phyloP scores from a whole-genome alignment of 2,113 vertebrate genomes.

The Scomber scombrus region DNA sequence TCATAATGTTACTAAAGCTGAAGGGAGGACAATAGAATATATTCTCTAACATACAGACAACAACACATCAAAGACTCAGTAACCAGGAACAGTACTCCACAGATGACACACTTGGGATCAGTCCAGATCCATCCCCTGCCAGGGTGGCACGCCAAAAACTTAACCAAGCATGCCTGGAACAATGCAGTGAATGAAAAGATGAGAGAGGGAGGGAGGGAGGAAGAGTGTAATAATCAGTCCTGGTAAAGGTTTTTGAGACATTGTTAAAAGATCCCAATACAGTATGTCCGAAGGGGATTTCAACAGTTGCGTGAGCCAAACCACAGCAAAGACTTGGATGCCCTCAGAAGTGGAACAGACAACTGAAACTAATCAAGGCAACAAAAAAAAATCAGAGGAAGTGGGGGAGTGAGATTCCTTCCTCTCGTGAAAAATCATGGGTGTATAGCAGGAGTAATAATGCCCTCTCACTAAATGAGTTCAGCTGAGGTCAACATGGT shows the following conservation, averaged over 20 bases:
- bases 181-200: slow-evolving; percentile 36
- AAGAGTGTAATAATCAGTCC: slow-evolving; percentile 16
- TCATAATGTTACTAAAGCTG: not conserved
- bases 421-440: not conserved
- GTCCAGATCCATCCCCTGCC: slow-evolving; percentile 34
- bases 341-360: slow-evolving; percentile 50
- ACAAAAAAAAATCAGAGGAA: slow-evolving; percentile 41
- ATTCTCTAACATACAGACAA: not conserved
- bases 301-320: slow-evolving; percentile 30
- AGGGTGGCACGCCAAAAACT: slow-evolving; percentile 33
- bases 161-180: slow-evolving; percentile 26
- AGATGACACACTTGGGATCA: slow-evolving; percentile 59
- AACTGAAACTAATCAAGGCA: slow-evolving; percentile 46
- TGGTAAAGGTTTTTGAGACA: not conserved
- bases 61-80: slow-evolving; percentile 43
- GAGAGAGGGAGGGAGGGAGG: slow-evolving; percentile 26
- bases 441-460: slow-evolving; percentile 20
- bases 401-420: slow-evolving; percentile 33
- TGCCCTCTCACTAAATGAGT: slow-evolving; percentile 40
- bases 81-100: slow-evolving; percentile 42
- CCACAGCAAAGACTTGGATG: slow-evolving; percentile 64
- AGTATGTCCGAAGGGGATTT: not conserved
- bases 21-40: not conserved
- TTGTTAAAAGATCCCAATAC: not conserved
- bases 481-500: slow-evolving; percentile 69